phyloP scores from a whole-genome alignment of 53 echinoderm and acorn worm species.

The Holothuria leucospilota region DNA sequence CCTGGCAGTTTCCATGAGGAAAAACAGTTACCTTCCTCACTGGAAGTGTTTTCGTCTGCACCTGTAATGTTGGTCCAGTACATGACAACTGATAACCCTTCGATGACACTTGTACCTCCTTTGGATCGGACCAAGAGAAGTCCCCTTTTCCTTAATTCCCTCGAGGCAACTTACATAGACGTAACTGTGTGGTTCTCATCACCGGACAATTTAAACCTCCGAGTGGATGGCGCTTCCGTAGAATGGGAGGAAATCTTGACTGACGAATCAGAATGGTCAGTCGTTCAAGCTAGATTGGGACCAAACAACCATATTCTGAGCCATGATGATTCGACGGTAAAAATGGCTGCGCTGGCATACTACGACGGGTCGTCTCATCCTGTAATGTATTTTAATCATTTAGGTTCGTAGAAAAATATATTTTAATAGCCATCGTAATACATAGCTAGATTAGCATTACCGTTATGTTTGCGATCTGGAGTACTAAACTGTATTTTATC shows the following conservation, averaged over 20 bases:
- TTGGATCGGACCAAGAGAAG: not conserved
- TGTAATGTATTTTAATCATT: slow-evolving; percentile 4
- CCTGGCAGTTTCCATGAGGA: not conserved
- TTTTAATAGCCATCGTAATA: too few species aligned
- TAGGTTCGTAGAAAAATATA: not conserved
- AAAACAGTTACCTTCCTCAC: not conserved
- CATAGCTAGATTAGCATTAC: too few species aligned
- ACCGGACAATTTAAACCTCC: not conserved
- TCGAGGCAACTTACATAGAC: not conserved
- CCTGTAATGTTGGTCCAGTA: slow-evolving; percentile 18
- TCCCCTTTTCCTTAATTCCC: not conserved
- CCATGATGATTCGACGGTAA: slow-evolving; percentile 3
- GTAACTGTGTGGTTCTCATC: slow-evolving; percentile 11
- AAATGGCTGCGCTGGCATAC: not conserved
- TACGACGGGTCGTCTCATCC: not conserved
- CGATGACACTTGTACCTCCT: slow-evolving; percentile 10
- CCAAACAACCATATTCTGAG: not conserved
- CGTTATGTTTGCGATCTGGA: too few species aligned
- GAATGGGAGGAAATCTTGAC: not conserved
- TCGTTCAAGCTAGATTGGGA: not conserved
- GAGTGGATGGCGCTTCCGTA: not conserved
- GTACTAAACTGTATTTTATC: too few species aligned
- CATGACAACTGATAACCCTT: not conserved
- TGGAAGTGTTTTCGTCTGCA: not conserved
- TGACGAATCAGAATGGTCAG: not conserved